Evolutionary conservation across 2,888 invertebrate species (phyloP), one percentile per base, ranked within the genome.

Genomic region (Perithous albicinctus): DNA sequence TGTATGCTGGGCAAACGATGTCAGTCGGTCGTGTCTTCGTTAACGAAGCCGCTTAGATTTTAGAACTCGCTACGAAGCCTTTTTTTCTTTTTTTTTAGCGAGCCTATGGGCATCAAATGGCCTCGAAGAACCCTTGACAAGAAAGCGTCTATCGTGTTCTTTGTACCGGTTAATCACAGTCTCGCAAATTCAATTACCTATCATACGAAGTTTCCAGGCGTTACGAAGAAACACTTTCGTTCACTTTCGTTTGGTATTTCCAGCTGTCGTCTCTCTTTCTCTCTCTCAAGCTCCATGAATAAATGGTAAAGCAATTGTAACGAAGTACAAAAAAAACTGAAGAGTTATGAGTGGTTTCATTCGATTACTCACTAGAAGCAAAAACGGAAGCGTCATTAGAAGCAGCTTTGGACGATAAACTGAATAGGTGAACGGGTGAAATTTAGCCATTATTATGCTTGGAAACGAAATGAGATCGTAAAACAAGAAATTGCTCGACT

Each of bases 21-120:
- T 73, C 81, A 77, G 73, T 81, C 73, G 81, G 77, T 73, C 81
- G 69, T 38, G 77, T 67, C 66, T 66, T 73, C 73, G 54, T 63
- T 73, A 81, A 81, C 73, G 77, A 81, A 81, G 77, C 77, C 73
- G 67, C 20, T 77, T 46, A 69, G 54, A 46, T 64, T 69, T 78
- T 67, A 72, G 73, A 80, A 61, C 76, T 72, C 35, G 35, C 38
- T 43, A 38, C 20, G 3, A 43, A n/a, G n/a, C n/a, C n/a, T n/a
- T n/a, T n/a, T n/a, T n/a, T n/a, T n/a, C n/a, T n/a, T n/a, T n/a
- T n/a, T 80, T 61, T 67, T 70, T 48, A 56, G 48, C 29, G 46
- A 15, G n/a, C 2, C 48, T 67, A 64, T 4, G 41, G n/a, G n/a
- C n/a, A n/a, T n/a, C 72, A 38, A 23, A 29, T 51, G 51, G 43